These are phyloP conservation scores for Brachionus angularis DNA, from an alignment of 1,140 invertebrate species.

Conservation along the genomic window DNA sequence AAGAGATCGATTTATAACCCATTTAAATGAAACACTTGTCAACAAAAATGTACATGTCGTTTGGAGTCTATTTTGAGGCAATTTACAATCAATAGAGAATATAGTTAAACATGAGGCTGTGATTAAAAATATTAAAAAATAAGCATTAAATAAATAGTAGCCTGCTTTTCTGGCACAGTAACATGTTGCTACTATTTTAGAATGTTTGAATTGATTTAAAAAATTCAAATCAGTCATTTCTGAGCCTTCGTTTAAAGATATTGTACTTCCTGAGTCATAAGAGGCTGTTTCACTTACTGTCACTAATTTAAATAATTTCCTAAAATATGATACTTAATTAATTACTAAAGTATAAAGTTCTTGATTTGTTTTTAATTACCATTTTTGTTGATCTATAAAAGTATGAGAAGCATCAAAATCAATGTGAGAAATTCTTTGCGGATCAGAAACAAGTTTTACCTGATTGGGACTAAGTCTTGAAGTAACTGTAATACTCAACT, in stretches of 20 bases:
- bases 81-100: conserved; percentile 1
- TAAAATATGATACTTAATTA: neutral
- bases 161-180: conserved; percentile 8
- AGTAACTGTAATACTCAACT: neutral
- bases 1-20: neutral
- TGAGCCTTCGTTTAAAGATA: neutral
- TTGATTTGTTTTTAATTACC: neutral
- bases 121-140: conserved; percentile 18
- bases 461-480: neutral
- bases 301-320: conserved; percentile 18
- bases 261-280: neutral
- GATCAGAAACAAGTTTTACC: neutral
- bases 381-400: conserved; percentile 38
- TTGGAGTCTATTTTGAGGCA: neutral
- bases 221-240: conserved; percentile 3
- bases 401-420: neutral
- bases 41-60: neutral
- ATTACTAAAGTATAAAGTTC: neutral
- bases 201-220: neutral
- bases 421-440: neutral
- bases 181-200: conserved; percentile 20
- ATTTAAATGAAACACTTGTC: conserved; percentile 3
- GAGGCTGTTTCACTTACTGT: neutral
- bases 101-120: neutral
- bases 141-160: neutral